phyloP scores from a whole-genome alignment of 2,113 vertebrate genomes.

The Ptilonorhynchus violaceus region DNA sequence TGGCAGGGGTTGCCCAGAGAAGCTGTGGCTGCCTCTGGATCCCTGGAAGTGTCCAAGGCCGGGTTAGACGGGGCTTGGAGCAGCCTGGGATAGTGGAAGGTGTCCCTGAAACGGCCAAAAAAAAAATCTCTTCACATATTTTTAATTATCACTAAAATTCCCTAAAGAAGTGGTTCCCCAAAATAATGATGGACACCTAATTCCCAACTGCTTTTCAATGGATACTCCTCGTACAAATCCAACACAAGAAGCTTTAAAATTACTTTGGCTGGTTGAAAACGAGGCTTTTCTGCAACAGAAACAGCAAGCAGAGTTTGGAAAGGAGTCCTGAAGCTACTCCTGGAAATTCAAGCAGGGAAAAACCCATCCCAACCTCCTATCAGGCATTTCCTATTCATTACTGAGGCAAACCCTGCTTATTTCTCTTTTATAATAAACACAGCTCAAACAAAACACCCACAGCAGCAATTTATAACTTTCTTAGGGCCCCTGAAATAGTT shows the following conservation, averaged over 20 bases:
- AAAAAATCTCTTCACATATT: not conserved
- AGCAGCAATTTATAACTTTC: not conserved
- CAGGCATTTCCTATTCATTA: not conserved
- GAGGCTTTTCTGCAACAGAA: not conserved
- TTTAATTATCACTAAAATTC: not conserved
- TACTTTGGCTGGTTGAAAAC: not conserved
- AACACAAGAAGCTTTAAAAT: not conserved
- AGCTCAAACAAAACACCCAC: not conserved
- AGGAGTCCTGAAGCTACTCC: not conserved
- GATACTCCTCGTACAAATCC: not conserved
- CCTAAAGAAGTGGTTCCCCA: not conserved
- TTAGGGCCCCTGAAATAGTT: not conserved
- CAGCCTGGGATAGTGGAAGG: not conserved
- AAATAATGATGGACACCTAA: not conserved
- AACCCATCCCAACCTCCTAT: not conserved
- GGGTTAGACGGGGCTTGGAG: not conserved
- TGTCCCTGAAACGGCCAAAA: not conserved
- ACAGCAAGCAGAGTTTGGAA: not conserved
- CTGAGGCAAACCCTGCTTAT: not conserved
- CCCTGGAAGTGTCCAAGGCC: not conserved
- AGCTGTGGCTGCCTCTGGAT: not conserved
- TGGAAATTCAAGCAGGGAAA: not conserved
- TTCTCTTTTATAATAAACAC: not conserved
- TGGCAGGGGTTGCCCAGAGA: not conserved
- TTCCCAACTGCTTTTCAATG: not conserved